A percentile compares a stretch with the other conserved stretches of the same genome.
Evolutionary conservation across 1,140 invertebrate genomes (phyloP).

Genomic region (Sminthurides bifidus): DNA sequence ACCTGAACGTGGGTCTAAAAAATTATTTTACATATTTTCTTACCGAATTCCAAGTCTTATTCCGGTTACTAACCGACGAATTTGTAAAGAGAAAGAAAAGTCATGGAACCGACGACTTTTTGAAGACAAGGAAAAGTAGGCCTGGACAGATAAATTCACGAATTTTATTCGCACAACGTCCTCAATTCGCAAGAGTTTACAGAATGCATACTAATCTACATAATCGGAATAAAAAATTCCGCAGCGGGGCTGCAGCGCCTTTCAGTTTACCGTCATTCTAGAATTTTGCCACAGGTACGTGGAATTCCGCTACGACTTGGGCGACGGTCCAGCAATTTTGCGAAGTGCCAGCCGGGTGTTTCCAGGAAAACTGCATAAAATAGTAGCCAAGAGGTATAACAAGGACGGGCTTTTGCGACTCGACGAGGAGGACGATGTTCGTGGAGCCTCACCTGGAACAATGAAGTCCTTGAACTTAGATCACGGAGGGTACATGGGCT

Average conservation of each 20-base stretch:
- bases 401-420: conserved; percentile 70
- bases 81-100: no score
- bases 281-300: no score
- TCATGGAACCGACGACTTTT: no score
- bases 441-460: conserved; percentile 60
- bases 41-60: conserved; percentile 60
- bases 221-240: no score
- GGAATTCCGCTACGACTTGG: conserved; percentile 66
- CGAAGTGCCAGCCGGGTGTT: conserved; percentile 58
- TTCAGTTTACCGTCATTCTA: conserved; percentile 54
- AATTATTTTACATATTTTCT: no score
- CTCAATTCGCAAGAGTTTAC: no score
- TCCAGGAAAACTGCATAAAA: conserved; percentile 60
- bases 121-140: no score
- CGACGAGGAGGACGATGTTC: conserved; percentile 63
- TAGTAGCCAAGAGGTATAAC: conserved; percentile 70
- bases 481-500: conserved; percentile 70
- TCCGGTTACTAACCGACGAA: conserved; percentile 70
- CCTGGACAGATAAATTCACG: no score
- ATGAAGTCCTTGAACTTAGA: conserved; percentile 68
- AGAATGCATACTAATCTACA: no score
- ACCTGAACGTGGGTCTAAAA: neutral
- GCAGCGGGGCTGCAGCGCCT: no score
- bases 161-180: no score
- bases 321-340: conserved; percentile 68